Evolutionary conservation across 1,140 invertebrate species (phyloP), one percentile per base, ranked within the genome.

Genomic region (Zaprionus vittiger): DNA sequence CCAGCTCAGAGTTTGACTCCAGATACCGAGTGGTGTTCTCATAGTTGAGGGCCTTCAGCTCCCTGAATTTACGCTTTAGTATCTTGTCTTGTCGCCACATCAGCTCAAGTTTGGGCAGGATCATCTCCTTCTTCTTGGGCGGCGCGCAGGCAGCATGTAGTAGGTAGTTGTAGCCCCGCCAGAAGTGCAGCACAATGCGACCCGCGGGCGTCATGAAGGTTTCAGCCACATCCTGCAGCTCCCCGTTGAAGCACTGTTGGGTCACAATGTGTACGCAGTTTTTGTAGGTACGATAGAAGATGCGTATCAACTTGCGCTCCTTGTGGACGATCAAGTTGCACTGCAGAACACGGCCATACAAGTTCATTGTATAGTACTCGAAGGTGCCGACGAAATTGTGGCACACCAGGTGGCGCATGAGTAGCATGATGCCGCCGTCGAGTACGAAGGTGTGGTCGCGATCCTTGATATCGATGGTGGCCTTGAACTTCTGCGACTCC

Each of bases 321-420:
- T 83, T 91, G 62, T 77, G 65, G 4, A 92, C 81, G 5, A 78
- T 47, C 17, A 92, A 64, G 47, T 82, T 76, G 52, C 91, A 91
- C 61, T 79, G 83, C 34, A 92, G 41, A 1, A 92, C 79, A 1
- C 86, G 81, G 0, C 91, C 91, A 24, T 76, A 89, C 3, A 92
- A 37, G 24, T 92, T 92, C 91, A 92, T 91, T 0, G 91, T 91
- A 57, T 85, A 92, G 41, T 92, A 92, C 57, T 92, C 79, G 28
- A 83, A 92, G 44, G 52, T 57, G 6, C 91, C 91, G 5, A 78
- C 64, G 15, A 92, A 92, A 49, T 89, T 92, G 54, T 92, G 80
- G 44, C 87, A 77, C 2, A 92, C 67, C 28, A 92, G 44, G 66
- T 92, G 72, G 0, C 91, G 72, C 91, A 92, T 92, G 0, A 92